These are phyloP conservation scores for Caenorhabditis elegans DNA, from an alignment of 1,140 invertebrate genomes.

Conservation along the genomic window WBcel235 BX284603.4:5466501-5467000, in stretches of 20 bases:
- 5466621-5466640: conserved; percentile 1
- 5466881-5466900: too few relatives aligned
- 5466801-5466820: too few relatives aligned
- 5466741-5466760: too few relatives aligned
- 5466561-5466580: conserved; percentile 2
- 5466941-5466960: conserved; percentile 72
- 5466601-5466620: conserved; percentile 14
- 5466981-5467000: conserved; percentile 72
- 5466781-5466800: too few relatives aligned
- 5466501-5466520: background rate
- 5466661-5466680: conserved; percentile 72
- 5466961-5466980: conserved; percentile 74
- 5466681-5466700: conserved; percentile 71
- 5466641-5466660: conserved; percentile 65
- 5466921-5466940: conserved; percentile 9
- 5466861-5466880: conserved; percentile 49
- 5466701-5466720: background rate
- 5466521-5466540: background rate
- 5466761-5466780: conserved; percentile 42
- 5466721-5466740: background rate
- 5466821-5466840: too few relatives aligned
- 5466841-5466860: too few relatives aligned
- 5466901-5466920: background rate
- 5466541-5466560: too few relatives aligned
- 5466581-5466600: conserved; percentile 34